These are phyloP conservation scores for Notocelia uddmanniana DNA, from an alignment of 2,888 invertebrate genomes.

Conservation along the genomic window DNA sequence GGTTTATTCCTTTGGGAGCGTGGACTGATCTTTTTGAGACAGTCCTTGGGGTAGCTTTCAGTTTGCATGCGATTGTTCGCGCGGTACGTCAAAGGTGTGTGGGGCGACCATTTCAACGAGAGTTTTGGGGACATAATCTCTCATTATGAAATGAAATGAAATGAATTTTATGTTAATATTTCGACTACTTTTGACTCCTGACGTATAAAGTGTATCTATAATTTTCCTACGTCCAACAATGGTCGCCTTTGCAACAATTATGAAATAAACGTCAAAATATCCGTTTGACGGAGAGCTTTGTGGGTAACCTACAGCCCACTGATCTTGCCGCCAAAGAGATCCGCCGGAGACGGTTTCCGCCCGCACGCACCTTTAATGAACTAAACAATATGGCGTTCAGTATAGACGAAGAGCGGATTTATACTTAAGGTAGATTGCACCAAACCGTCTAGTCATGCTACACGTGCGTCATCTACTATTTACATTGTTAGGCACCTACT, in stretches of 20 bases:
- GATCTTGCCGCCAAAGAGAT: slow-evolving; percentile 81
- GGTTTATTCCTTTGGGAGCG: slow-evolving; percentile 40
- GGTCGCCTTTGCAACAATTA: too few species aligned
- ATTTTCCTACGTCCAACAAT: too few species aligned
- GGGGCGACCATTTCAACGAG: slow-evolving; percentile 53
- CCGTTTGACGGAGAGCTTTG: slow-evolving; percentile 42
- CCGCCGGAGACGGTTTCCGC: slow-evolving; percentile 81
- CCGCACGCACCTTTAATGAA: slow-evolving; percentile 82
- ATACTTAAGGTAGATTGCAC: not conserved
- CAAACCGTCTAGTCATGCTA: too few species aligned
- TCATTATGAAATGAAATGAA: not conserved
- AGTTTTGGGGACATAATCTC: not conserved
- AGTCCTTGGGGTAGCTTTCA: slow-evolving; percentile 76
- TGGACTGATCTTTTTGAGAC: slow-evolving; percentile 73
- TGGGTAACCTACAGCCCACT: slow-evolving; percentile 58
- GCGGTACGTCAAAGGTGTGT: slow-evolving; percentile 65
- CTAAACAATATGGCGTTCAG: slow-evolving; percentile 60
- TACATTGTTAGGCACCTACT: too few species aligned
- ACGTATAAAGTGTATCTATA: too few species aligned
- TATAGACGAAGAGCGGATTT: slow-evolving; percentile 26
- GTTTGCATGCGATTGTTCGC: slow-evolving; percentile 78
- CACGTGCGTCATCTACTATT: too few species aligned
- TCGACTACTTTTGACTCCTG: too few species aligned
- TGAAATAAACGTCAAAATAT: slow-evolving; percentile 13
- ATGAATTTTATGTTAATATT: too few species aligned